Base-by-base conservation (phyloP, 2,797 vertebrate species). In the Channa striata region DNA sequence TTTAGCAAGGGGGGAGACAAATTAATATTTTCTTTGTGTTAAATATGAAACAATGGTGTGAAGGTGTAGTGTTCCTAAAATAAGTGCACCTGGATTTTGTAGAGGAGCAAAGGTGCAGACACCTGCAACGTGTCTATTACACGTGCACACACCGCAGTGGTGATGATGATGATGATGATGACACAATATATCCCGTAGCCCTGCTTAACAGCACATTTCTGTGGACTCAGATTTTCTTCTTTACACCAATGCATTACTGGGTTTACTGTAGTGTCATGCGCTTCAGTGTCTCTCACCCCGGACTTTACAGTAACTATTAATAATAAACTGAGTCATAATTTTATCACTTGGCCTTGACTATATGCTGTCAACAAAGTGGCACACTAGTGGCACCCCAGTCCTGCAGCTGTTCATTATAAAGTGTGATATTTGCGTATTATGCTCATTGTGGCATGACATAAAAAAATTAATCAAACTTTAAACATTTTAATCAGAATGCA, bases 231-330 rank as follows among this genome's bases (percentile, higher is more conserved):
- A n/a, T 1, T 12, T 47, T 36, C 42, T 6, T 20, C 20, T 44
- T 46, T 20, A 20, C n/a, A 46, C n/a, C 19, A 46, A 17, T 14
- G 57, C 10, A 19, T n/a, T 13, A 20, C 40, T 25, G 39, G 33
- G 49, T 47, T 54, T 36, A 42, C 43, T 66, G 47, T 23, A 7
- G 33, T 21, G 59, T 51, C 9, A n/a, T 39, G 42, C 34, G 68
- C 58, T 67, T 5, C 10, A 9, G 47, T 23, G 20, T 40, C 34
- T 36, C 40, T 17, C 54, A 43, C 49, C 49, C 49, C 33, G 33
- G 34, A 19, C 59, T 56, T 69, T 40, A 59, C 46, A 53, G 53
- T 21, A 53, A 52, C 72, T 68, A 64, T 68, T 59, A 72, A 68
- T 68, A 75, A 37, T 42, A 39, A 14, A 12, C 11, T 52, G n/a